phyloP scores from a whole-genome alignment of 35 echinoderm and acorn worm species.

The Apostichopus parvimensis region DNA sequence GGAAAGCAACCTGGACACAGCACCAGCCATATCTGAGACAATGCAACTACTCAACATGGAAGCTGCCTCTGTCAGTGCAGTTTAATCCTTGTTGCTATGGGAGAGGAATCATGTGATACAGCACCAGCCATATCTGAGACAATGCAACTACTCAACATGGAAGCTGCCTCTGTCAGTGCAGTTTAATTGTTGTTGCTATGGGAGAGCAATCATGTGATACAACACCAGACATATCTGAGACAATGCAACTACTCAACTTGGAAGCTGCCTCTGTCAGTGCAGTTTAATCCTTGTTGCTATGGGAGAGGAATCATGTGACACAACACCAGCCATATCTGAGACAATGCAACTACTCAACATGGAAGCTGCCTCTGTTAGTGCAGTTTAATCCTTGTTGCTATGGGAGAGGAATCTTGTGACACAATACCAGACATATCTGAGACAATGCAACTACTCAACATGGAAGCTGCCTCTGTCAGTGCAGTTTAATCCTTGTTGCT shows the following conservation, averaged over 20 bases:
- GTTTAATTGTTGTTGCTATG: neutral
- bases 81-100: neutral
- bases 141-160: conserved; percentile 77
- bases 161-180: conserved; percentile 31
- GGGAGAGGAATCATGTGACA: conserved; percentile 67
- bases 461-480: conserved; percentile 51
- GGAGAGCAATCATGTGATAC: conserved; percentile 29
- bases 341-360: conserved; percentile 80
- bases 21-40: conserved; percentile 75
- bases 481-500: neutral
- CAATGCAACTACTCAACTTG: conserved; percentile 77
- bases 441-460: conserved; percentile 76
- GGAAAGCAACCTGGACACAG: conserved; percentile 68
- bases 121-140: conserved; percentile 35
- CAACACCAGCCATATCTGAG: conserved; percentile 70
- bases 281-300: conserved; percentile 20
- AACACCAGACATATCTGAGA: conserved; percentile 22
- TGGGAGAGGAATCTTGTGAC: conserved; percentile 65
- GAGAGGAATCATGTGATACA: too few species aligned
- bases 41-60: conserved; percentile 82
- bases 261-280: conserved; percentile 45
- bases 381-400: neutral
- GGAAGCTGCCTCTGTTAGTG: conserved; percentile 42
- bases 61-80: conserved; percentile 23
- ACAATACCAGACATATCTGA: conserved; percentile 71